Conservation (phyloP, 2,113 vertebrate genomes). For the Protobothrops flavoviridis region DNA sequence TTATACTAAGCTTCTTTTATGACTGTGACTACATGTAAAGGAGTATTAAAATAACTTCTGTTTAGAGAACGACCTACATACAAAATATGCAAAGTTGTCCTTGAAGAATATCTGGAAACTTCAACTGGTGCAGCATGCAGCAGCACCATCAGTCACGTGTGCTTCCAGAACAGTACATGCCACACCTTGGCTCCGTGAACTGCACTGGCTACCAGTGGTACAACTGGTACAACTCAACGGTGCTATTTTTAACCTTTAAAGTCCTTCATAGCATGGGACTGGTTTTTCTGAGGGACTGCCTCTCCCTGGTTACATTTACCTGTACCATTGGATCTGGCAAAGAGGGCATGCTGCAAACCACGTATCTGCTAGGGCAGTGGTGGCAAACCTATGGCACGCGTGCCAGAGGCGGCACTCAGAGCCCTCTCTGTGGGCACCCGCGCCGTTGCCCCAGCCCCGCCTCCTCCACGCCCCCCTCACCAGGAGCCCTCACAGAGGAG, state of each 20-base stretch:
- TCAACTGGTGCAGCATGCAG: neutral
- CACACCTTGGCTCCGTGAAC: neutral
- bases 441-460: too few species aligned
- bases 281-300: neutral
- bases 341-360: neutral
- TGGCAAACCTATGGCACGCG: too few species aligned
- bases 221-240: neutral
- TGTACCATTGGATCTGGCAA: neutral
- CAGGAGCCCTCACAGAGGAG: too few species aligned
- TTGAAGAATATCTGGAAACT: neutral
- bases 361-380: neutral
- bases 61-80: neutral
- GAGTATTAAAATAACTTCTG: neutral
- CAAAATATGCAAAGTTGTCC: neutral
- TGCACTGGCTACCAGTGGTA: neutral
- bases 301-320: neutral
- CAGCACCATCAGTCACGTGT: neutral
- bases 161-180: neutral
- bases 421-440: too few species aligned
- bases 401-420: too few species aligned
- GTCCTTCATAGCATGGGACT: neutral
- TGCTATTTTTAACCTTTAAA: neutral
- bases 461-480: too few species aligned
- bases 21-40: neutral
- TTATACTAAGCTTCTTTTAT: too few species aligned